Percentiles rank a stretch among this genome's conserved stretches.
These are phyloP conservation scores for Psilopogon haemacephalus DNA, from an alignment of 2,113 vertebrate genomes.

Conservation along the genomic window DNA sequence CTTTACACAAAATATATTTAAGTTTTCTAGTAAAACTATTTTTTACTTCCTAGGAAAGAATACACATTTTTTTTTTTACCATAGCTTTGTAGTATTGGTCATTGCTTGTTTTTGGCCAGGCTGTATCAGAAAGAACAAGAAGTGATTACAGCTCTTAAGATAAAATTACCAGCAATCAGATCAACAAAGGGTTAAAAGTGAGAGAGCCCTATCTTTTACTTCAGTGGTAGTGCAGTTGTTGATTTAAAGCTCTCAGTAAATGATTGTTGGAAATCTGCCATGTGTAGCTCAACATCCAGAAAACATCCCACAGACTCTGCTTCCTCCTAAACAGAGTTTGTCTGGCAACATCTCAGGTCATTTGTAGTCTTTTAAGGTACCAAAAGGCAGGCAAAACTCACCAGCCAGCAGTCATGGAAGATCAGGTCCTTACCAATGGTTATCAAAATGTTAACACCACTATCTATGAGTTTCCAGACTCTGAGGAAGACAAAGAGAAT, in stretches of 20 bases:
- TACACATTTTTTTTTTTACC: not conserved
- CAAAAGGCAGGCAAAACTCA: not conserved
- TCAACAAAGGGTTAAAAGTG: slow-evolving; percentile 68
- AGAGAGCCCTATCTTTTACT: slow-evolving; percentile 52
- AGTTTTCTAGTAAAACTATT: not conserved
- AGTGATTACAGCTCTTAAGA: not conserved
- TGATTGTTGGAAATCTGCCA: slow-evolving; percentile 76
- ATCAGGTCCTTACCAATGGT: not conserved
- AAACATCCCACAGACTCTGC: slow-evolving; percentile 23
- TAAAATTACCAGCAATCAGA: not conserved
- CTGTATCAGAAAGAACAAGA: not conserved
- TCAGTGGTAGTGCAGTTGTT: slow-evolving; percentile 53
- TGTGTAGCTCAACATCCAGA: slow-evolving; percentile 50
- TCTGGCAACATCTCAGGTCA: not conserved
- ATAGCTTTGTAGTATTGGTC: not conserved
- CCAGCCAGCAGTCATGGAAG: slow-evolving; percentile 71
- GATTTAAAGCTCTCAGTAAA: slow-evolving; percentile 74
- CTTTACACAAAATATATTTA: not conserved
- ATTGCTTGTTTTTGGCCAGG: not conserved
- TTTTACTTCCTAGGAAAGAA: not conserved
- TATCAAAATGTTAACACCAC: slow-evolving; percentile 20
- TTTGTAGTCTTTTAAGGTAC: not conserved
- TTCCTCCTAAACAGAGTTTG: not conserved
- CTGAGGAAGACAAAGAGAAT: not conserved
- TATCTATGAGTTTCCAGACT: not conserved